Evolutionary conservation across 2,113 vertebrate genomes (phyloP), one percentile per base, ranked within the genome.

Genomic region (Saimiri boliviensis): DNA sequence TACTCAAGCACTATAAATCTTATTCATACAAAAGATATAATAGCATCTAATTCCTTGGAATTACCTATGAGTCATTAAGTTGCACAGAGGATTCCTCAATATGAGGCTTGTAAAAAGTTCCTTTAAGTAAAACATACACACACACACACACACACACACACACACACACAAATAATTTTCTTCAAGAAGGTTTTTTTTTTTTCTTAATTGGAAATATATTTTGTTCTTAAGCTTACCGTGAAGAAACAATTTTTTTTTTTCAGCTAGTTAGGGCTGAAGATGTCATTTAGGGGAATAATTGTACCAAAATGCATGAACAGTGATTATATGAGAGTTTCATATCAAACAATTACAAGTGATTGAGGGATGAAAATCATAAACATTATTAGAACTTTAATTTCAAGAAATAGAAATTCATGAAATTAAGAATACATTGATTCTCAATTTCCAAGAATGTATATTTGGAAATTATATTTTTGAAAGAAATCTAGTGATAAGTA

Each of bases 21-120:
- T 93, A 96, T 45, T 91, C 66, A 95, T 37, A 82, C 45, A 91
- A 54, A 95, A 73, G n/a, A 71, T 47, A 40, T 35, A 68, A 30
- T 52, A 77, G 42, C 30, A 25, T 14, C 63, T 95, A 91, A 84
- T 87, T 81, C 10, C 17, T 85, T 92, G 20, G 27, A 37, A 32
- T 63, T 88, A 63, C 10, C n/a, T 58, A 27, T 56, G 45, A 93
- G 45, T 91, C 35, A 93, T 76, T 91, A 82, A 88, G 70, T 80
- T 93, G 10, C 11, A 91, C 35, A 91, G 66, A 96, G 4, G 1
- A 45, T 1, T 81, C 19, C 12, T 73, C 10, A 93, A 56, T 40
- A 71, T 35, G 30, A 85, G 16, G 3, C 4, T 87, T 49, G 4
- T 27, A 89, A 96, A 90, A 42, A 32, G 3, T 81, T 86, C 45